Percentiles rank a stretch among this genome's conserved stretches.
Evolutionary conservation across 2,888 invertebrate genomes (phyloP).

Genomic region (Byasa hedistus): DNA sequence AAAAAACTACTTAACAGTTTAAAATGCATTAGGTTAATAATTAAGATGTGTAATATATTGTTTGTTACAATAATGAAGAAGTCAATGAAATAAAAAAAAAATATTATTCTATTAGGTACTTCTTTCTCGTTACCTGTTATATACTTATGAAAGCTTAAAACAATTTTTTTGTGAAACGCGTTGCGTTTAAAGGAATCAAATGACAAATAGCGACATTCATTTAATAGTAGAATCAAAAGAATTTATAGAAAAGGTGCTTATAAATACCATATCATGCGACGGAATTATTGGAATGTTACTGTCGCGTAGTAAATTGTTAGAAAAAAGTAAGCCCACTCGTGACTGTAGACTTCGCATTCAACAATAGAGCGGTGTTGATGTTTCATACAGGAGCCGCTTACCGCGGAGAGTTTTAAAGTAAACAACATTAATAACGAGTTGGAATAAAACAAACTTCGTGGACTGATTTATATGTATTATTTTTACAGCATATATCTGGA

Average conservation of each 20-base stretch:
- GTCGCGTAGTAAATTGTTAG: constrained; percentile 24
- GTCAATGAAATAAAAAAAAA: too few species aligned
- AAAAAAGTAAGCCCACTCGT: constrained; percentile 5
- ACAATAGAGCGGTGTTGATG: constrained; percentile 31
- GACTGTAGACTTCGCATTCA: constrained; percentile 22
- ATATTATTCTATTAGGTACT: too few species aligned
- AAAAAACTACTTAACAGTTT: too few species aligned
- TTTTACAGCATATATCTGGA: constrained; percentile 26
- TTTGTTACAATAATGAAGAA: too few species aligned
- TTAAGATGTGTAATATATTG: too few species aligned
- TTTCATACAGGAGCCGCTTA: constrained; percentile 28
- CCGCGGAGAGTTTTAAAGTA: constrained; percentile 38
- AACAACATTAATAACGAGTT: constrained; percentile 47
- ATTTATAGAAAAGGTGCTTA: not conserved
- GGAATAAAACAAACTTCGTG: constrained; percentile 45
- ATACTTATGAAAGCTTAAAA: too few species aligned
- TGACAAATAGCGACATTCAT: not conserved
- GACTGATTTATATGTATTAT: constrained; percentile 40
- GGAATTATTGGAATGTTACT: constrained; percentile 15
- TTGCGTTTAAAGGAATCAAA: too few species aligned
- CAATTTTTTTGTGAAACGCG: too few species aligned
- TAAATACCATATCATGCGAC: not conserved
- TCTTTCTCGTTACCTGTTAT: too few species aligned
- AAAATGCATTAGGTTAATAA: too few species aligned
- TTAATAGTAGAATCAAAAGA: not conserved